phyloP scores from a whole-genome alignment of 2,113 vertebrate species.

The Ploceus nigricollis region DNA sequence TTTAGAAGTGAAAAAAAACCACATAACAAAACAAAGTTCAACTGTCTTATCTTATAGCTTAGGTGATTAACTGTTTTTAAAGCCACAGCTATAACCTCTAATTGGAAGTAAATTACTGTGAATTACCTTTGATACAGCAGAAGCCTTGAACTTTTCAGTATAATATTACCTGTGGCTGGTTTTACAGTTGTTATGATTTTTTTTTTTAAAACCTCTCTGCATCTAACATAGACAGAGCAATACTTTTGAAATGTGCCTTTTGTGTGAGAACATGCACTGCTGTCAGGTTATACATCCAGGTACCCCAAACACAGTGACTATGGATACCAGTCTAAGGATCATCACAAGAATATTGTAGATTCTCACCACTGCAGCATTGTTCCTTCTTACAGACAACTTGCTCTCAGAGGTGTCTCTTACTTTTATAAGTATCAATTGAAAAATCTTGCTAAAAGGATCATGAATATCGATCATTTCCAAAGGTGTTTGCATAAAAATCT shows the following conservation, averaged over 20 bases:
- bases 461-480: not conserved
- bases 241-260: not conserved
- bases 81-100: not conserved
- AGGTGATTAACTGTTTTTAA: not conserved
- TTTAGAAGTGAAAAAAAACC: not conserved
- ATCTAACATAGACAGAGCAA: not conserved
- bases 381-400: not conserved
- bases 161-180: not conserved
- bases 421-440: not conserved
- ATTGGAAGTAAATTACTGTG: not conserved
- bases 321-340: not conserved
- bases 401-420: not conserved
- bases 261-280: not conserved
- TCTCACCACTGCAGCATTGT: not conserved
- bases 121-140: not conserved
- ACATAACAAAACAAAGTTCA: not conserved
- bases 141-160: not conserved
- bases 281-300: not conserved
- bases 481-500: not conserved
- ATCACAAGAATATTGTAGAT: not conserved
- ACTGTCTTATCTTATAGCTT: not conserved
- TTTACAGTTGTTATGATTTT: not conserved
- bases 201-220: not conserved
- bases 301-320: not conserved
- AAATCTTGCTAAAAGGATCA: not conserved